Evolutionary conservation across 2,888 invertebrate species (phyloP), one percentile per base, ranked within the genome.

Genomic region (Tenodera sinensis): DNA sequence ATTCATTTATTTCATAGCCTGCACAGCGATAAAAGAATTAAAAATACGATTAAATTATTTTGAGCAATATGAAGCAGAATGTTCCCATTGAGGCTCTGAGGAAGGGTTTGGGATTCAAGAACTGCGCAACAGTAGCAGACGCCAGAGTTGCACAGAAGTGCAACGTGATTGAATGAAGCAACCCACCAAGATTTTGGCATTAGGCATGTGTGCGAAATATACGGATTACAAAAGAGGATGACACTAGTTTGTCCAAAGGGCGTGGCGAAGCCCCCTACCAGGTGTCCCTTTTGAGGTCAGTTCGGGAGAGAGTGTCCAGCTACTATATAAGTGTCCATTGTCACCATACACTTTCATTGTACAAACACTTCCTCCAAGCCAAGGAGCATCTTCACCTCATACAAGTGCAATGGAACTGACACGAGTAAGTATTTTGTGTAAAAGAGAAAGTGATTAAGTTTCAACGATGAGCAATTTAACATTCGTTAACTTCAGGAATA

Each of bases 321-420:
- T n/a, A n/a, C n/a, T 20, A 30, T 87, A 87, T 87, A 87, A 34
- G 83, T 82, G 83, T 83, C 12, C 83, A 82, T n/a, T 14, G 14
- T 25, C 28, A 25, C 34, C n/a, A n/a, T 0, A 28, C 81, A 71
- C 87, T 83, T 87, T 83, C 87, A 42, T 87, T 83, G 34, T 34
- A 83, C 87, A 82, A 82, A 82, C 87, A 82, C 83, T 83, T 14
- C 25, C 25, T 27, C 28, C 83, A 83, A n/a, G 27, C n/a, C 25
- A 71, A 71, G 54, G 54, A 71, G 54, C 54, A 25, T 71, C 54
- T 71, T 54, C n/a, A 47, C 25, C 20, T 4, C 28, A 81, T 27
- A 28, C 84, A 84, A 87, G 87, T 83, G 87, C 34, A 82, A 87
- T 87, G 87, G 82, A 87, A 15, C 81, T 87, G 25, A 25, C 83